These are phyloP conservation scores for Sarcophaga bullata DNA, from an alignment of 1,140 invertebrate species.

Conservation along the genomic window DNA sequence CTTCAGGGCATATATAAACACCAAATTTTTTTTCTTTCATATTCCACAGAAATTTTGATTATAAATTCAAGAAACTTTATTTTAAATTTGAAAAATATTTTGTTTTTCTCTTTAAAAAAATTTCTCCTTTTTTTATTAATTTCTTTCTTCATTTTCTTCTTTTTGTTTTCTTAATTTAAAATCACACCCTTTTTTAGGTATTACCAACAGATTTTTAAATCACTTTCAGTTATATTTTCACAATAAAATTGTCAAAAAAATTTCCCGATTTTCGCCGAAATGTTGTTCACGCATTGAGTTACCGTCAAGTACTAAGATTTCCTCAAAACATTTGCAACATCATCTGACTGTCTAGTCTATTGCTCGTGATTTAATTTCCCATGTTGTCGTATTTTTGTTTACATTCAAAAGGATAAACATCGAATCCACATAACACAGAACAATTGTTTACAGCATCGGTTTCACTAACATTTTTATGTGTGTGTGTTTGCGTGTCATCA, in stretches of 20 bases:
- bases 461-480: background rate
- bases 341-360: background rate
- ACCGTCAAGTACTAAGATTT: conserved; percentile 18
- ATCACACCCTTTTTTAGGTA: conserved; percentile 11
- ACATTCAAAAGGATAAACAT: background rate
- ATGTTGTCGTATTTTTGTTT: background rate
- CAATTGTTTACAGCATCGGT: background rate
- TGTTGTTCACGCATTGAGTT: conserved; percentile 14
- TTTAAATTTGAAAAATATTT: background rate
- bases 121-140: background rate
- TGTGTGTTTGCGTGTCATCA: no score
- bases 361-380: background rate
- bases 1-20: background rate
- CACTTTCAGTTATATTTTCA: background rate
- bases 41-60: background rate
- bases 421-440: background rate
- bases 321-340: conserved; percentile 16
- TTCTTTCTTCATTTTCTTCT: background rate
- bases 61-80: background rate
- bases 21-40: background rate
- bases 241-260: background rate
- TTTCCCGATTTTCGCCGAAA: background rate
- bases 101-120: no score
- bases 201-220: background rate
- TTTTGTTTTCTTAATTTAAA: background rate